Evolutionary conservation across 2,888 invertebrate genomes (phyloP).

Genomic region (Caenorhabditis sp.): DNA sequence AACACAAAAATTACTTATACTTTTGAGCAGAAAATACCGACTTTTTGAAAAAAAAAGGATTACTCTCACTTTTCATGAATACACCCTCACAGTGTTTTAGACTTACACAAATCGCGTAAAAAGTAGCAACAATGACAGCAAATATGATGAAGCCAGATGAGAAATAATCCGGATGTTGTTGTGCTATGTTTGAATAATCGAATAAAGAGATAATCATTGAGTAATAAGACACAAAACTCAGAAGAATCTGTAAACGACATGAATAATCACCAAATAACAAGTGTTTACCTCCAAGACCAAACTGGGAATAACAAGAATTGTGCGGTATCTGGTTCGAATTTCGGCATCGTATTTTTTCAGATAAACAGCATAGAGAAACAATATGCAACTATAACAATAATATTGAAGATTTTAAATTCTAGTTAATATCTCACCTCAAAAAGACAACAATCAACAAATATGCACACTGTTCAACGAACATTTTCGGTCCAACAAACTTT

Average conservation of each 20-base stretch:
- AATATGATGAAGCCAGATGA: slow-evolving; percentile 34
- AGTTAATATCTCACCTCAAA: slow-evolving; percentile 3
- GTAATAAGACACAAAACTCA: slow-evolving; percentile 30
- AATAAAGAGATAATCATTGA: slow-evolving; percentile 17
- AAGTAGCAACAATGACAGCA: slow-evolving; percentile 22
- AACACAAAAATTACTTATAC: too few relatives aligned
- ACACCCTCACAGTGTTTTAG: too few relatives aligned
- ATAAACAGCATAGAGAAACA: slow-evolving; percentile 27
- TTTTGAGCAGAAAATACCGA: too few relatives aligned
- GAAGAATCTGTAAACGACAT: slow-evolving; percentile 16
- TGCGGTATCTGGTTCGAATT: slow-evolving; percentile 13
- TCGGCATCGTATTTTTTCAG: slow-evolving; percentile 11
- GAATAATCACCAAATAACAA: too few relatives aligned
- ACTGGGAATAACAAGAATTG: slow-evolving; percentile 22
- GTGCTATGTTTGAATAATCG: slow-evolving; percentile 12
- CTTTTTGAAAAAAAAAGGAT: too few relatives aligned
- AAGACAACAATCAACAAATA: slow-evolving; percentile 23
- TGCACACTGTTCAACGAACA: slow-evolving; percentile 32
- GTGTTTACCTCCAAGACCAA: slow-evolving; percentile 38
- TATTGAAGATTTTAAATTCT: too few relatives aligned
- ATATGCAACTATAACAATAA: slow-evolving; percentile 12
- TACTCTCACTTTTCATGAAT: too few relatives aligned
- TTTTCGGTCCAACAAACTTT: slow-evolving; percentile 6
- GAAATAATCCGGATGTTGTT: slow-evolving; percentile 11
- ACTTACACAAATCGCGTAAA: slow-evolving; percentile 26